Conservation (phyloP, 2,797 vertebrate genomes). For the Knipowitschia caucasica region DNA sequence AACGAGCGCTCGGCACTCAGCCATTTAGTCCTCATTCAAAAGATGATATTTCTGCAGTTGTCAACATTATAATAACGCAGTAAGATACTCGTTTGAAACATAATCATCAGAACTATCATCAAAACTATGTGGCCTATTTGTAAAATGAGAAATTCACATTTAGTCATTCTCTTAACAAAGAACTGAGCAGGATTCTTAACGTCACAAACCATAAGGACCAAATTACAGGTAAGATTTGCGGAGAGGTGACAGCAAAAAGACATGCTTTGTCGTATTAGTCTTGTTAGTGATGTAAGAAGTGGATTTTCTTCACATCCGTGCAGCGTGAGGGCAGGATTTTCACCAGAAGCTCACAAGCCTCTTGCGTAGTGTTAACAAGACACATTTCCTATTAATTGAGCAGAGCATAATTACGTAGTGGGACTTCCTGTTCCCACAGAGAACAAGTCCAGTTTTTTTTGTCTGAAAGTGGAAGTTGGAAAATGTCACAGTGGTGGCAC, state of each 20-base stretch:
- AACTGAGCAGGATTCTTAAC: too few species aligned
- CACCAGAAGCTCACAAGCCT: slow-evolving; percentile 4
- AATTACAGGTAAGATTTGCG: too few species aligned
- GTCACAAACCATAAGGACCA: too few species aligned
- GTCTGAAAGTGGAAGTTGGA: slow-evolving; percentile 8
- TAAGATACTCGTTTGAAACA: too few species aligned
- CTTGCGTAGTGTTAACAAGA: slow-evolving; percentile 9
- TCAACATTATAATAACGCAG: too few species aligned
- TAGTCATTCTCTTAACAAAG: too few species aligned
- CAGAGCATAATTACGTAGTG: slow-evolving; percentile 15
- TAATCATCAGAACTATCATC: too few species aligned
- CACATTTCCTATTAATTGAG: slow-evolving; percentile 10
- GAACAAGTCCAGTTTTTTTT: slow-evolving; percentile 10
- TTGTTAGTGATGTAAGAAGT: not conserved
- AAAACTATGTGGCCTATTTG: too few species aligned
- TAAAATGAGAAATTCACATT: too few species aligned
- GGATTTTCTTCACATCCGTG: not conserved
- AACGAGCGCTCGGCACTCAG: too few species aligned
- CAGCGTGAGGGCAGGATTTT: not conserved
- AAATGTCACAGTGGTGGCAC: slow-evolving; percentile 13
- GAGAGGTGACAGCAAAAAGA: not conserved
- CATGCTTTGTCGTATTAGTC: not conserved
- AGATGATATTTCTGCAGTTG: too few species aligned
- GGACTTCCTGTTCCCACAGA: slow-evolving; percentile 12
- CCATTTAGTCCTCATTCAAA: too few species aligned